Percentiles rank a stretch among this genome's conserved stretches.
These are phyloP conservation scores for Trematomus bernacchii DNA, from an alignment of 2,797 vertebrate genomes.

Conservation along the genomic window DNA sequence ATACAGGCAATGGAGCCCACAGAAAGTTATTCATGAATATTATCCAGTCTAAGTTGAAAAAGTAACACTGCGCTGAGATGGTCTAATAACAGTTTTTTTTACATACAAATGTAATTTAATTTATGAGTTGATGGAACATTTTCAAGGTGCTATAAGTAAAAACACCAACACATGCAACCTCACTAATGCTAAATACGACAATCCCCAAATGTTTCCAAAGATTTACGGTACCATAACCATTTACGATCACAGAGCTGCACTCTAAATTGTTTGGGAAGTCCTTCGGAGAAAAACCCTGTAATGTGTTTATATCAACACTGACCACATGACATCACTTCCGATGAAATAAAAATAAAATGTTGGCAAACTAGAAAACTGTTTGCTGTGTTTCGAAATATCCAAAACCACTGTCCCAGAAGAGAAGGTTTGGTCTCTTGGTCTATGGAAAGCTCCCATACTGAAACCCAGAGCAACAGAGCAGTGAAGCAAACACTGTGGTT, in stretches of 20 bases:
- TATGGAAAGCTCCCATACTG: slow-evolving; percentile 45
- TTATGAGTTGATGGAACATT: slow-evolving; percentile 47
- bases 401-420: slow-evolving; percentile 44
- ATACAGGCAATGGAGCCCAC: not conserved
- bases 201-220: slow-evolving; percentile 19
- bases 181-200: slow-evolving; percentile 21
- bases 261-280: slow-evolving; percentile 19
- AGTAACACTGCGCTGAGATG: slow-evolving; percentile 39
- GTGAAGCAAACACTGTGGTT: slow-evolving; percentile 57
- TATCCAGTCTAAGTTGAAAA: slow-evolving; percentile 34
- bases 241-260: slow-evolving; percentile 5
- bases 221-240: slow-evolving; percentile 15
- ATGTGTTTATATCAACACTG: slow-evolving; percentile 29
- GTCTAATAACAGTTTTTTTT: slow-evolving; percentile 49
- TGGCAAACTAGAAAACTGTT: slow-evolving; percentile 38
- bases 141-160: slow-evolving; percentile 6
- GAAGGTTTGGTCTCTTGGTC: slow-evolving; percentile 26
- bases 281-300: slow-evolving; percentile 12
- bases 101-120: slow-evolving; percentile 35
- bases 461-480: slow-evolving; percentile 43
- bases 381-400: slow-evolving; percentile 36
- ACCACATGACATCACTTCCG: slow-evolving; percentile 31
- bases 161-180: slow-evolving; percentile 19
- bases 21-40: slow-evolving; percentile 28
- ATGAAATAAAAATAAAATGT: slow-evolving; percentile 28